Percentiles rank a stretch among this genome's conserved stretches.
phyloP scores from a whole-genome alignment of 2,113 vertebrate species.

The Hassar affinis region DNA sequence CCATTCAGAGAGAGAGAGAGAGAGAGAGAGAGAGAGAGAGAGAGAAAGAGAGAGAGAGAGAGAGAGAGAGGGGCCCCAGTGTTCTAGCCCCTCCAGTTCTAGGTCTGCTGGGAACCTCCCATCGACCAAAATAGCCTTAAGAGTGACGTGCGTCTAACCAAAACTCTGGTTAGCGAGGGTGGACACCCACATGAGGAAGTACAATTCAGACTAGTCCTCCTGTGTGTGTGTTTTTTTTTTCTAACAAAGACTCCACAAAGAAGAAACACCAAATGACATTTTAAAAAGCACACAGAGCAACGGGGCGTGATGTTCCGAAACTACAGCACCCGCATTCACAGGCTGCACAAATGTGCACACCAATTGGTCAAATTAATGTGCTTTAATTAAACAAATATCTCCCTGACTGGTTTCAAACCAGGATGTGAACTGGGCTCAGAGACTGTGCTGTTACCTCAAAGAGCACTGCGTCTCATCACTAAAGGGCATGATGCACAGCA shows the following conservation, averaged over 20 bases:
- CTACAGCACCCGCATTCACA: not conserved
- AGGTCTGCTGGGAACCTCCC: slow-evolving; percentile 61
- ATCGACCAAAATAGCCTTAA: slow-evolving; percentile 60
- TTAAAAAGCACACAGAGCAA: not conserved
- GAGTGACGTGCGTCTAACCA: slow-evolving; percentile 52
- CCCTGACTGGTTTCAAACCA: not conserved
- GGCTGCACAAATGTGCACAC: not conserved
- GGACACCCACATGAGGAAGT: slow-evolving; percentile 62
- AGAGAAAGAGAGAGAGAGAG: slow-evolving; percentile 31
- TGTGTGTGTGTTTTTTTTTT: not conserved
- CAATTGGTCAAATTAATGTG: not conserved
- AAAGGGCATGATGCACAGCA: slow-evolving; percentile 32
- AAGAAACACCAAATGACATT: not conserved
- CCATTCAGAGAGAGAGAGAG: slow-evolving; percentile 43
- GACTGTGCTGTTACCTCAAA: not conserved
- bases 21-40: slow-evolving; percentile 27
- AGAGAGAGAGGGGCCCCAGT: slow-evolving; percentile 31
- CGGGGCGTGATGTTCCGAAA: slow-evolving; percentile 15
- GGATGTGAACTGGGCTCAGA: not conserved
- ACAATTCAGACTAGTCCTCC: slow-evolving; percentile 35
- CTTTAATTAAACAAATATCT: not conserved
- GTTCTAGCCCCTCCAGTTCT: slow-evolving; percentile 17
- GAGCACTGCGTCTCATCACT: slow-evolving; percentile 36
- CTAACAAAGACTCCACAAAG: slow-evolving; percentile 16
- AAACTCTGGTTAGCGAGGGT: slow-evolving; percentile 44